phyloP scores from a whole-genome alignment of 2,888 invertebrate genomes.

The Drosophila leonis region DNA sequence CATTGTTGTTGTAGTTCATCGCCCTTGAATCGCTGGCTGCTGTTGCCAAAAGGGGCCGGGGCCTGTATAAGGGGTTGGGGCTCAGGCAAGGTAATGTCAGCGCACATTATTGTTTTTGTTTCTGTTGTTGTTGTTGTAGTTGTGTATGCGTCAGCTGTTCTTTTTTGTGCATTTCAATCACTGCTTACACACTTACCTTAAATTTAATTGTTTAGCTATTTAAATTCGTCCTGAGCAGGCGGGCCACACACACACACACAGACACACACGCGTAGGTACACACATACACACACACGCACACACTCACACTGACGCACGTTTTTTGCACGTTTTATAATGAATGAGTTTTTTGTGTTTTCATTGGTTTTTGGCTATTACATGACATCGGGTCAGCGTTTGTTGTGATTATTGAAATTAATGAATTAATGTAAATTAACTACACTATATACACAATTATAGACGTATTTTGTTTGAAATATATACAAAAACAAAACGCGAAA shows the following conservation, averaged over 20 bases:
- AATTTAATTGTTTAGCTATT: constrained; percentile 59
- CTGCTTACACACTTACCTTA: constrained; percentile 59
- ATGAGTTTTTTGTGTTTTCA: constrained; percentile 52
- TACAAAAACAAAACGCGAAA: constrained; percentile 77
- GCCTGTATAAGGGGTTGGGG: constrained; percentile 57
- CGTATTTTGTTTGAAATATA: constrained; percentile 63
- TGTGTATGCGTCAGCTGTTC: constrained; percentile 70
- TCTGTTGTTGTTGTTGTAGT: constrained; percentile 22
- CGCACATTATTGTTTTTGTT: constrained; percentile 24
- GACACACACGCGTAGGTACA: constrained; percentile 39
- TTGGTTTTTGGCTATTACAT: constrained; percentile 63
- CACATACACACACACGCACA: constrained; percentile 32
- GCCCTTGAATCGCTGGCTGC: constrained; percentile 68
- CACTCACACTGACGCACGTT: constrained; percentile 59
- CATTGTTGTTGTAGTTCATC: constrained; percentile 69
- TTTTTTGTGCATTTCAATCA: constrained; percentile 43
- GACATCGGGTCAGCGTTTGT: constrained; percentile 49
- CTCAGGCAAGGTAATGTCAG: constrained; percentile 57
- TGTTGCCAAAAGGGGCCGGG: constrained; percentile 56
- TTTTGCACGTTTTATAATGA: constrained; percentile 59
- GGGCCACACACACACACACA: constrained; percentile 27
- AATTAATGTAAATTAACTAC: constrained; percentile 57
- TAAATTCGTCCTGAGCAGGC: constrained; percentile 68
- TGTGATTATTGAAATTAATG: constrained; percentile 34
- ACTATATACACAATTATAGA: constrained; percentile 67